These are phyloP conservation scores for Glandiceps talaboti DNA, from an alignment of 53 echinoderm and acorn worm genomes.

Conservation along the genomic window DNA sequence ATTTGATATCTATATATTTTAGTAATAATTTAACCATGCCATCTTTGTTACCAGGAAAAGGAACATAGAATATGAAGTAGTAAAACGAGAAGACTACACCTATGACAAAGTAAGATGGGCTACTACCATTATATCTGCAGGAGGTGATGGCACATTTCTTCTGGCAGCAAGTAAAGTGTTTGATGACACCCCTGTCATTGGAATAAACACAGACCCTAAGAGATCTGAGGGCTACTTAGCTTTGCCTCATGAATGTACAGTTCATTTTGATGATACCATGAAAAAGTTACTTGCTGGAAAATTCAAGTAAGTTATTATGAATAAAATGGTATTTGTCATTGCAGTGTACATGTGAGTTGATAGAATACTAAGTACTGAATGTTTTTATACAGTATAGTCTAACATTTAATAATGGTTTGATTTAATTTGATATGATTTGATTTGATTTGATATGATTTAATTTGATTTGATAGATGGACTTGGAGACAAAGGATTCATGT, in stretches of 20 bases:
- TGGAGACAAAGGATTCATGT: constrained; percentile 73
- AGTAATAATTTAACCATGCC: too few species aligned
- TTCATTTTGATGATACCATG: constrained; percentile 42
- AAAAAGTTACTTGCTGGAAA: constrained; percentile 44
- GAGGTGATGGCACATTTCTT: constrained; percentile 94
- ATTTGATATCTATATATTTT: too few species aligned
- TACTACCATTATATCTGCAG: constrained; percentile 62
- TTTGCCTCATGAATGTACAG: constrained; percentile 52
- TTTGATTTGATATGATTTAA: too few species aligned
- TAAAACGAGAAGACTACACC: constrained; percentile 33
- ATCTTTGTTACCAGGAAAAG: constrained; percentile 29
- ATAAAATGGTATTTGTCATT: too few species aligned
- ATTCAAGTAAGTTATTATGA: constrained; percentile 52
- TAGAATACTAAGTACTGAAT: too few species aligned
- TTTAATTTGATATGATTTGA: too few species aligned
- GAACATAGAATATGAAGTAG: constrained; percentile 26
- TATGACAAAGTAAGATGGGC: constrained; percentile 55
- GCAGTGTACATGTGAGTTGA: too few species aligned
- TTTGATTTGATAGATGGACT: constrained; percentile 96
- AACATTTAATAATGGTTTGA: too few species aligned
- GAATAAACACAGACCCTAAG: constrained; percentile 74
- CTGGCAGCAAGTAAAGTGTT: constrained; percentile 65
- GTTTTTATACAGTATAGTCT: too few species aligned
- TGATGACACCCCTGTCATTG: constrained; percentile 72
- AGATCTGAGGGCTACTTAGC: constrained; percentile 82